A percentile compares a stretch with the other conserved stretches of the same genome.
Conservation (phyloP, 2,113 vertebrate genomes). For the Manacus vitellinus region DNA sequence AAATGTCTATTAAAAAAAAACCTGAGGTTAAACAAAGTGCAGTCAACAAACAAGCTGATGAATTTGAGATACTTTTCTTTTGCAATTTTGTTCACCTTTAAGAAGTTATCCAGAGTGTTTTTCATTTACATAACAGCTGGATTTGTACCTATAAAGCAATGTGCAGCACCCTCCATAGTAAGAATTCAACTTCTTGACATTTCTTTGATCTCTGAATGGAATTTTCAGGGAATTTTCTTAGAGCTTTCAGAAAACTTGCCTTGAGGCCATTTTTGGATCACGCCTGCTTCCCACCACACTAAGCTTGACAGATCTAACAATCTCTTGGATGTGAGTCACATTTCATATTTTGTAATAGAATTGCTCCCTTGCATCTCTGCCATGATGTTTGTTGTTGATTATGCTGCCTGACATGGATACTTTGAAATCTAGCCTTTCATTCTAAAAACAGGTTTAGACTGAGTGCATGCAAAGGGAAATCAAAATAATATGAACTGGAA, state of each 20-base stretch:
- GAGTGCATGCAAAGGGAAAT: not conserved
- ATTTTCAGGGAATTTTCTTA: constrained; percentile 41
- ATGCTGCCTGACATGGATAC: not conserved
- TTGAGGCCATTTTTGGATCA: constrained; percentile 14
- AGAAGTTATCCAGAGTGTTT: not conserved
- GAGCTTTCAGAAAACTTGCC: constrained; percentile 21
- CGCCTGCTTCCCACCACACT: not conserved
- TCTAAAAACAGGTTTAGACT: not conserved
- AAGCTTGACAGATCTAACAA: constrained; percentile 11
- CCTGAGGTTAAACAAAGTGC: not conserved
- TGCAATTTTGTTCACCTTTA: not conserved
- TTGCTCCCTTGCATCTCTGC: not conserved
- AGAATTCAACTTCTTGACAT: constrained; percentile 8
- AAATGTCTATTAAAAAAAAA: not conserved
- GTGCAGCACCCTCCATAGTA: not conserved
- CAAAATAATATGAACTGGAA: not conserved
- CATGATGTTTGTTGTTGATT: not conserved
- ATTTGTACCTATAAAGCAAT: not conserved
- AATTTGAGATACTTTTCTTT: not conserved
- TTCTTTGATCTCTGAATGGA: constrained; percentile 13
- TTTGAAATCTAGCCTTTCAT: not conserved
- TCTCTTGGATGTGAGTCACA: not conserved
- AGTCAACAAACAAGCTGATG: not conserved
- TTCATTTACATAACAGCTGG: not conserved
- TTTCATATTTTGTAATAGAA: not conserved